phyloP scores from a whole-genome alignment of 2,113 vertebrate genomes.

The Phrynocephalus versicolor region DNA sequence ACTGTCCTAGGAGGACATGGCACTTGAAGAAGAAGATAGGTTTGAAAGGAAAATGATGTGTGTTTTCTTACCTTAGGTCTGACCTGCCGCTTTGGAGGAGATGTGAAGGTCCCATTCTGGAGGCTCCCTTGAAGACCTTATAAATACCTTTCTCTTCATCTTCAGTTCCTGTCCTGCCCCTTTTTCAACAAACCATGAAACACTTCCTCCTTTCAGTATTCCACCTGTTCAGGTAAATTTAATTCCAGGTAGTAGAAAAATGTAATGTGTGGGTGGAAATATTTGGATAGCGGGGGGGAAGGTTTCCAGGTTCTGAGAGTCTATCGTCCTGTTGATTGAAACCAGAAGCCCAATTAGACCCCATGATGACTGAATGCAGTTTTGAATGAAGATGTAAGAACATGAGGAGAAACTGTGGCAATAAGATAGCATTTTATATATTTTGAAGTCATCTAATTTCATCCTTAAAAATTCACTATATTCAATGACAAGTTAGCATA shows the following conservation, averaged over 20 bases:
- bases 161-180: slow-evolving; percentile 13
- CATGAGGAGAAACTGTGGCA: neutral
- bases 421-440: neutral
- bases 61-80: slow-evolving; percentile 45
- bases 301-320: slow-evolving; percentile 4
- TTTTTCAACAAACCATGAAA: slow-evolving; percentile 56
- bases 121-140: slow-evolving; percentile 33
- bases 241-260: slow-evolving; percentile 55
- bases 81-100: neutral
- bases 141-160: slow-evolving; percentile 47
- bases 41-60: neutral
- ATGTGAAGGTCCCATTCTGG: slow-evolving; percentile 18
- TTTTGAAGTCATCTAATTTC: neutral
- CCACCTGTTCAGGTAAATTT: slow-evolving; percentile 34
- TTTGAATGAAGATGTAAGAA: neutral
- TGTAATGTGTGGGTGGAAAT: slow-evolving; percentile 31
- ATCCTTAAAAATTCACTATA: neutral
- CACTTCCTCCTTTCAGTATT: slow-evolving; percentile 58
- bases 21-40: too few relatives aligned
- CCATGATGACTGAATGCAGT: too few relatives aligned
- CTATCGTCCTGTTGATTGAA: neutral
- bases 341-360: neutral
- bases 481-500: neutral
- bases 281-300: neutral
- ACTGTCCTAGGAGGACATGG: too few relatives aligned